Conservation (phyloP, 2,797 vertebrate species). For the Hirundo rustica region DNA sequence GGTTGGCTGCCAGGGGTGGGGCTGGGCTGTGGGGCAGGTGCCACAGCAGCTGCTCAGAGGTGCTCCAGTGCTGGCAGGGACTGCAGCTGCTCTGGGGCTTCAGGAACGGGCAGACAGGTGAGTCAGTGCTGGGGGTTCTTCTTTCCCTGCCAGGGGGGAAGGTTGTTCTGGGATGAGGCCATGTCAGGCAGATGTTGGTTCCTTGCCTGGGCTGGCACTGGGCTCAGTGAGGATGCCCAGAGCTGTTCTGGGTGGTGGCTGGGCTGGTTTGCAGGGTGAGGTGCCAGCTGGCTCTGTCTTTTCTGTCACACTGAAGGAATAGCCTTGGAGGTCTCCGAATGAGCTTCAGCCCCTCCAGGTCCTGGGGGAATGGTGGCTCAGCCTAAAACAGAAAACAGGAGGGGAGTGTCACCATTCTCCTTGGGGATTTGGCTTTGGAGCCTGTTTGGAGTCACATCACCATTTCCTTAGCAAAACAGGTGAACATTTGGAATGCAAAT, state of each 20-base stretch:
- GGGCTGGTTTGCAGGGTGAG: not conserved
- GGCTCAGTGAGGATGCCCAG: not conserved
- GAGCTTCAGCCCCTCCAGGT: not conserved
- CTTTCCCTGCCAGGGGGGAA: not conserved
- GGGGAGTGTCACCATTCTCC: not conserved
- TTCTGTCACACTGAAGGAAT: not conserved
- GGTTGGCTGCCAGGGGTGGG: conserved; percentile 20
- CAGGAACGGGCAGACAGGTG: not conserved
- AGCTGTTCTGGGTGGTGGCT: not conserved
- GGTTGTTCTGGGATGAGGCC: not conserved
- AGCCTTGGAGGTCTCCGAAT: rapidly evolving
- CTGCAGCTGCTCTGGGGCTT: not conserved
- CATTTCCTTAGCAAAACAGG: not conserved
- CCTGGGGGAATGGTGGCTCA: not conserved
- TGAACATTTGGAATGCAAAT: not conserved
- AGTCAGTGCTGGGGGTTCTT: not conserved
- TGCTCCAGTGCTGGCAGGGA: not conserved
- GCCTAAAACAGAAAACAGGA: not conserved
- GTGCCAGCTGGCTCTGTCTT: not conserved
- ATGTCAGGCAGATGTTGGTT: rapidly evolving
- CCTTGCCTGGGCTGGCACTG: not conserved
- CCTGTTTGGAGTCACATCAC: not conserved
- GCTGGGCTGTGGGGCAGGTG: not conserved
- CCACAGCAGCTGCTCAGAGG: not conserved
- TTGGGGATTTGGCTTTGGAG: not conserved